Conservation (phyloP, 2,797 vertebrate genomes). For the Morelia viridis region DNA sequence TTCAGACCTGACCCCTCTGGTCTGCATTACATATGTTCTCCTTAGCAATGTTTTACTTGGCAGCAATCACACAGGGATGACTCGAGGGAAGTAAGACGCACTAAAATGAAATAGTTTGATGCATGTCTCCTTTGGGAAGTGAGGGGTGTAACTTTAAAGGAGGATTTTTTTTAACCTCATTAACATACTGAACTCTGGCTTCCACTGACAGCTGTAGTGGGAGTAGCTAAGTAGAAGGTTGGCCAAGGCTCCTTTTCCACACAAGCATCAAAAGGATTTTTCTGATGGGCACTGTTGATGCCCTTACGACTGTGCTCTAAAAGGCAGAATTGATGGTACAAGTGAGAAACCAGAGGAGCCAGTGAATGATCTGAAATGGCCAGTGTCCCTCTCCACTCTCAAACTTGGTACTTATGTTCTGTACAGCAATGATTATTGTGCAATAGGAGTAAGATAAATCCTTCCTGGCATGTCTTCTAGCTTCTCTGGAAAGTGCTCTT, state of each 20-base stretch:
- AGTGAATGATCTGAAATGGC: neutral
- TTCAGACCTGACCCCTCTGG: slow-evolving; percentile 18
- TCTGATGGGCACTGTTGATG: neutral
- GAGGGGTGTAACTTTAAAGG: slow-evolving; percentile 31
- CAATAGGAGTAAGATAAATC: neutral
- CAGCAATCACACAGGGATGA: slow-evolving; percentile 20
- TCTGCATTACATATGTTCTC: slow-evolving; percentile 23
- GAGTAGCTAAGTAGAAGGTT: neutral
- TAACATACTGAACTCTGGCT: slow-evolving; percentile 32
- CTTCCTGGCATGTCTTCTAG: neutral
- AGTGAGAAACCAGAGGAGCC: neutral
- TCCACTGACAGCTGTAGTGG: slow-evolving; percentile 8
- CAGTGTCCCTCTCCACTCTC: neutral
- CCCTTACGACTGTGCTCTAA: neutral
- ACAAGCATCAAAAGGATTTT: neutral
- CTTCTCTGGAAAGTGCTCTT: neutral
- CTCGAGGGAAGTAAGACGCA: slow-evolving; percentile 16
- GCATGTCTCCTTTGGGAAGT: slow-evolving; percentile 21
- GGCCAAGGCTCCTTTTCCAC: neutral
- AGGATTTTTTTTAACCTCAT: slow-evolving; percentile 18
- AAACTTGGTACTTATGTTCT: neutral
- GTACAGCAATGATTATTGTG: neutral
- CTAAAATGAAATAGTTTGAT: slow-evolving; percentile 34
- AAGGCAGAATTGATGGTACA: neutral
- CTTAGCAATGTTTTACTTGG: slow-evolving; percentile 43